Evolutionary conservation across 1,140 invertebrate species (phyloP), one percentile per base, ranked within the genome.

Genomic region (Pseudomyrmex concolor): DNA sequence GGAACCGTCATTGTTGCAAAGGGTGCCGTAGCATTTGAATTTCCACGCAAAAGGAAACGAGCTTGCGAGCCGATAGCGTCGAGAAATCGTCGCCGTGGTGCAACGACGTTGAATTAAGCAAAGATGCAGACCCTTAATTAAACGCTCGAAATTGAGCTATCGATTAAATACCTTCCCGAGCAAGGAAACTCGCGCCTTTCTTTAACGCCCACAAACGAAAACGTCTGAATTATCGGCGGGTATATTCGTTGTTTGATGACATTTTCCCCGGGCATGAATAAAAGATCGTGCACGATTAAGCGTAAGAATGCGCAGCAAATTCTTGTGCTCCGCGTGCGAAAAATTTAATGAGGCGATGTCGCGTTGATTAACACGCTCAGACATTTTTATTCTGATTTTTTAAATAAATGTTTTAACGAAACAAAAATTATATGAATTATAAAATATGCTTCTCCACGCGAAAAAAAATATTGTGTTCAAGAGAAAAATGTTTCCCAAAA

Each of bases 11-110:
- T 25, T 19, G 25, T n/a, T 45, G 25, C 57, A 71, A 10, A 87
- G 83, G 85, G 55, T 57, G 51, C 17, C 22, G 60, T 72, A 13
- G 67, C 78, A 89, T 89, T 89, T 89, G 85, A 89, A 89, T 89
- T 89, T 89, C 87, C 85, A 72, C 85, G 84, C 83, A 83, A 87
- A 89, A 83, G 78, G 59, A 89, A 89, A 73, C 85, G 86, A 72
- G 83, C 66, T 7, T 62, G 55, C 71, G 68, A 55, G 34, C 74
- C 81, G 76, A 80, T 80, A 70, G 66, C 66, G 76, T 59, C 54
- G 57, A 80, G 76, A 80, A 80, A 80, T 80, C 66, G 76, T 78
- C 34, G 34, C 54, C 76, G 55, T 66, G 76, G 3, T 54, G 76
- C 66, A 55, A 59, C 66, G 76, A 80, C 76, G 67, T 80, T 57